A percentile compares a stretch with the other conserved stretches of the same genome.
Evolutionary conservation across 1,140 invertebrate species (phyloP).

Genomic region (Olivierus martensii): DNA sequence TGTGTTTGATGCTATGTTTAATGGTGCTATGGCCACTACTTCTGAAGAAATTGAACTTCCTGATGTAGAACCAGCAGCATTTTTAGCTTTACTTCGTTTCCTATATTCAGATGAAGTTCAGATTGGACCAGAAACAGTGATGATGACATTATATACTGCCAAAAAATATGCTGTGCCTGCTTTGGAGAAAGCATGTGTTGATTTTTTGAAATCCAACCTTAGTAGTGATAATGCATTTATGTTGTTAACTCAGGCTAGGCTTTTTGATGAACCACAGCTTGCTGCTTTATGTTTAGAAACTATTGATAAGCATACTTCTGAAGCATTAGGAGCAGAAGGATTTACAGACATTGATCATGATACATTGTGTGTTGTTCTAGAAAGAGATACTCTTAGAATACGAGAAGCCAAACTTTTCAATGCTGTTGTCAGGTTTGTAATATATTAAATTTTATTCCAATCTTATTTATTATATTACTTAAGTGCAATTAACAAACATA

Average conservation of each 20-base stretch:
- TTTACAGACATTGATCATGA: conserved; percentile 78
- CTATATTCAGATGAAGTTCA: conserved; percentile 73
- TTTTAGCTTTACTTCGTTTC: conserved; percentile 53
- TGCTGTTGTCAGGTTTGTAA: conserved; percentile 33
- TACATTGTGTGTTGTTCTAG: conserved; percentile 61
- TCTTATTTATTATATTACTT: background rate
- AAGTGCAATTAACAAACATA: background rate
- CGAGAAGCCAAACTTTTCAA: conserved; percentile 68
- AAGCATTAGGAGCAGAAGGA: conserved; percentile 65
- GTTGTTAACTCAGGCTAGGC: conserved; percentile 55
- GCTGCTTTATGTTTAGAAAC: conserved; percentile 65
- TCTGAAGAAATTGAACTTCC: conserved; percentile 57
- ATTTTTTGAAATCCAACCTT: conserved; percentile 65
- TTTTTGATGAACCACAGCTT: conserved; percentile 67
- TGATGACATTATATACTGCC: conserved; percentile 72
- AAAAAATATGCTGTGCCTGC: conserved; percentile 77
- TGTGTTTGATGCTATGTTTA: conserved; percentile 80
- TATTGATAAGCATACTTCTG: conserved; percentile 71
- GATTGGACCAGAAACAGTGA: conserved; percentile 71
- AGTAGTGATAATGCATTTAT: conserved; percentile 74
- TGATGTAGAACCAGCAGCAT: conserved; percentile 67
- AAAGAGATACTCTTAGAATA: conserved; percentile 67
- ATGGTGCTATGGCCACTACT: conserved; percentile 41
- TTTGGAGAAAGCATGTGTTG: conserved; percentile 68
- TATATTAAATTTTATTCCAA: background rate